Evolutionary conservation across 30 jellyfish, hydroid and myxozoan species (phyloP), one percentile per base, ranked within the genome.

Genomic region (Turritopsis rubra): DNA sequence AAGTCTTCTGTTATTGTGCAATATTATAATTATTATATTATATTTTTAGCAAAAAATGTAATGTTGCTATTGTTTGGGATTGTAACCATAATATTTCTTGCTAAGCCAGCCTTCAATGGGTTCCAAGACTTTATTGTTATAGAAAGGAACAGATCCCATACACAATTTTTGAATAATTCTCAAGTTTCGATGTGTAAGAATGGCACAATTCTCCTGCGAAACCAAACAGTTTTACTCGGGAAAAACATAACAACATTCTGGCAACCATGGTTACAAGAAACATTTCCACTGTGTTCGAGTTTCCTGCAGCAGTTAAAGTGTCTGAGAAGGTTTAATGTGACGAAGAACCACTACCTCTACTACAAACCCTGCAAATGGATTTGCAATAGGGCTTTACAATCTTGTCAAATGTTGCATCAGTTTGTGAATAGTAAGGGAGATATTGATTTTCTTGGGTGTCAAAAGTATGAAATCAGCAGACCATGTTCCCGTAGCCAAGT

Each of bases 341-440:
- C 60, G 13, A 41, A 41, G 60, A 41, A 41, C 60, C 13, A 3
- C 13, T 13, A 41, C 60, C 60, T 41, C 13, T 41, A 41, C 13
- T 41, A 41, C 31, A 68, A 68, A 19, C 77, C 28, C 9, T 68
- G 77, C 30, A 23, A 68, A 68, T 23, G 16, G 21, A n/a, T 19
- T 68, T 68, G 77, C 30, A n/a, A n/a, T 68, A 68, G 30, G 30
- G 77, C 77, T 68, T 68, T 68, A 22, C 77, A 68, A 68, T 68
- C 77, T 27, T 68, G 77, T 68, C 77, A 68, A 19, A 68, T 68
- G 77, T n/a, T 68, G 21, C 30, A n/a, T 27, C 28, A 7, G 9
- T 68, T 68, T n/a, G 19, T 16, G 16, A 19, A 68, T 68, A n/a
- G 31, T 19, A 68, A 16, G 28, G 77, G 13, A 41, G 13, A 41